Percentiles rank a stretch among this genome's conserved stretches.
These are phyloP conservation scores for Agrypnia vestita DNA, from an alignment of 1,140 invertebrate genomes.

Conservation along the genomic window DNA sequence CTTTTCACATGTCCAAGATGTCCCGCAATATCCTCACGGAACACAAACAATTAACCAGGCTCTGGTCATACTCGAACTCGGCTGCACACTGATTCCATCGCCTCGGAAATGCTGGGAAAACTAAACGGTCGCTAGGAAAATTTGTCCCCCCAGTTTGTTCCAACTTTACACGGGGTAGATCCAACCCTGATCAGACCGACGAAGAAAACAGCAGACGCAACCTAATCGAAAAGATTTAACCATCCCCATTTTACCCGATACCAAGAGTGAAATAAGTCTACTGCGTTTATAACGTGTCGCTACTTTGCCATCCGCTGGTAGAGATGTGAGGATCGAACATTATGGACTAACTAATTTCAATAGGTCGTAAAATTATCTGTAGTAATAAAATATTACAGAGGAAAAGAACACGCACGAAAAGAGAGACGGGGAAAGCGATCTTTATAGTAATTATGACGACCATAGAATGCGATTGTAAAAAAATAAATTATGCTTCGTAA, in stretches of 20 bases:
- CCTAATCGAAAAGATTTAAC: background rate
- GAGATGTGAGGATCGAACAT: background rate
- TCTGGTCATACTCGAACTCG: background rate
- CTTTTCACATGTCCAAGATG: no score
- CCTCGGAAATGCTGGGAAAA: conserved; percentile 30
- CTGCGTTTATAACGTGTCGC: background rate
- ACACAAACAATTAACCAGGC: background rate
- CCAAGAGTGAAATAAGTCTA: background rate
- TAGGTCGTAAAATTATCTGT: conserved; percentile 44
- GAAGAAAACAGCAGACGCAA: background rate
- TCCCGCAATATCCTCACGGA: no score
- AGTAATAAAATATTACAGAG: conserved; percentile 27
- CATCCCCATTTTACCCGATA: background rate
- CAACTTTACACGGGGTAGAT: background rate
- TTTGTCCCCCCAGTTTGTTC: conserved; percentile 25
- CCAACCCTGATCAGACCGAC: background rate
- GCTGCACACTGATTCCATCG: conserved; percentile 12
- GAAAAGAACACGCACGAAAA: conserved; percentile 4
- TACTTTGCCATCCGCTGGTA: background rate
- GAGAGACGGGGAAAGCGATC: background rate
- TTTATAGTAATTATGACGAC: background rate
- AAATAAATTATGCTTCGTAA: no score
- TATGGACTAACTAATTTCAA: conserved; percentile 36
- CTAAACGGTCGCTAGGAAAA: conserved; percentile 33
- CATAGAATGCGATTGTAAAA: no score